phyloP scores from a whole-genome alignment of 2,797 vertebrate genomes.

The Gambusia yucatana region DNA sequence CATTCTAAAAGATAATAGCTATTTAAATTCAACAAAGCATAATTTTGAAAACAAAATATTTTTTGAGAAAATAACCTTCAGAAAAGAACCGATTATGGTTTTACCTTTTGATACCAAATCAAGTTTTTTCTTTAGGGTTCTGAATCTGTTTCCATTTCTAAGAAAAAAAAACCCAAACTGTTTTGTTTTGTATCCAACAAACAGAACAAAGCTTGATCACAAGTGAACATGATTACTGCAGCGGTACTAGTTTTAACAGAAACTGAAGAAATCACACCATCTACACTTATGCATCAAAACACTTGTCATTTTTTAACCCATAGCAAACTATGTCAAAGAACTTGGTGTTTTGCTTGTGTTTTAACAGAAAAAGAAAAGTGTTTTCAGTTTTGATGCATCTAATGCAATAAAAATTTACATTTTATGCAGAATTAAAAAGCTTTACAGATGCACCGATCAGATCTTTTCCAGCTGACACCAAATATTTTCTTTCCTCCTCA shows the following conservation, averaged over 20 bases:
- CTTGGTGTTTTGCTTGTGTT: not conserved
- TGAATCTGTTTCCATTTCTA: not conserved
- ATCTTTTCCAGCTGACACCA: not conserved
- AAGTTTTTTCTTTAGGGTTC: not conserved
- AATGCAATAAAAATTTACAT: not conserved
- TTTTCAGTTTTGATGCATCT: not conserved
- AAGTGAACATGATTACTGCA: not conserved
- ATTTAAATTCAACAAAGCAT: not conserved
- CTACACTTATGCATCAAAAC: not conserved
- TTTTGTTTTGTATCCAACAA: not conserved
- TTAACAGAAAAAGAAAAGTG: not conserved
- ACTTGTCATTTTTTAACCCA: not conserved
- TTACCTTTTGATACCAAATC: not conserved
- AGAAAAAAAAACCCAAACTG: too few relatives aligned
- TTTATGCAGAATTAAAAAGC: not conserved
- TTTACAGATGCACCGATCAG: not conserved
- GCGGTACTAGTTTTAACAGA: not conserved
- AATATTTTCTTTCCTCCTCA: not conserved
- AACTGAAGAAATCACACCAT: not conserved
- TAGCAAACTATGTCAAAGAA: not conserved
- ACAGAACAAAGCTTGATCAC: not conserved
- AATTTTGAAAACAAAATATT: not conserved
- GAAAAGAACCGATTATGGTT: not conserved
- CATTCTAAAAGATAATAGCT: not conserved
- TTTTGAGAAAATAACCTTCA: not conserved